phyloP scores from a whole-genome alignment of 1,140 invertebrate species.

The Calliopsis andreniformis region DNA sequence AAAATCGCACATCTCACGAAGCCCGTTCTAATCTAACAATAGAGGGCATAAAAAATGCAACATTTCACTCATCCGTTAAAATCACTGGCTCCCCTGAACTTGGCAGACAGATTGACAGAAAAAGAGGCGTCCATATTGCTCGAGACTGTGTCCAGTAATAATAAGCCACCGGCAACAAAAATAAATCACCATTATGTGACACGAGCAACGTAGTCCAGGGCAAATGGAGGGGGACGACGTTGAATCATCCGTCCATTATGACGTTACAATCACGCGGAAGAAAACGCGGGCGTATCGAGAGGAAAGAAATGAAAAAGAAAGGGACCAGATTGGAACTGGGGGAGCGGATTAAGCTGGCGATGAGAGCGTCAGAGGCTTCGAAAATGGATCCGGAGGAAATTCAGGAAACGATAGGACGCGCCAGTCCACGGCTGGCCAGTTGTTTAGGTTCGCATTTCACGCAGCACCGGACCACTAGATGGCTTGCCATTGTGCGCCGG shows the following conservation, averaged over 20 bases:
- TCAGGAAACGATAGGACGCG: slow-evolving; percentile 54
- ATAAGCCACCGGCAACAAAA: slow-evolving; percentile 62
- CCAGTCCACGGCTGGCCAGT: slow-evolving; percentile 39
- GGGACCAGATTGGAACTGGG: slow-evolving; percentile 26
- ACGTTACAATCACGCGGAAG: slow-evolving; percentile 46
- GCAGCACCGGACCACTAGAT: slow-evolving; percentile 59
- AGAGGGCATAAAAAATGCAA: not conserved
- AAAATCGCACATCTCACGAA: too few relatives aligned
- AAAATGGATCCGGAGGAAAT: slow-evolving; percentile 47
- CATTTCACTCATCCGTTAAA: not conserved
- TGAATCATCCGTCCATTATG: slow-evolving; percentile 21
- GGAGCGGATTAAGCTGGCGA: slow-evolving; percentile 26
- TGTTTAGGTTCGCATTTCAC: slow-evolving; percentile 64
- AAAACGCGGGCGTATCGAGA: slow-evolving; percentile 40
- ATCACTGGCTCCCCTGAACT: not conserved
- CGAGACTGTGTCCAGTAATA: slow-evolving; percentile 3
- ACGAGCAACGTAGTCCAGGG: slow-evolving; percentile 54
- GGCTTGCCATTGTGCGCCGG: slow-evolving; percentile 53
- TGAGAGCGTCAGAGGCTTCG: slow-evolving; percentile 28
- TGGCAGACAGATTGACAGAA: not conserved
- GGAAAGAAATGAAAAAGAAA: slow-evolving; percentile 36
- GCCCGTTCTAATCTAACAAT: too few relatives aligned
- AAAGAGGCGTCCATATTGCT: not conserved
- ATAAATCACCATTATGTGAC: slow-evolving; percentile 69
- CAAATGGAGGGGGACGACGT: slow-evolving; percentile 6